phyloP scores from a whole-genome alignment of 2,113 vertebrate species.

The Lucifuga dentata region DNA sequence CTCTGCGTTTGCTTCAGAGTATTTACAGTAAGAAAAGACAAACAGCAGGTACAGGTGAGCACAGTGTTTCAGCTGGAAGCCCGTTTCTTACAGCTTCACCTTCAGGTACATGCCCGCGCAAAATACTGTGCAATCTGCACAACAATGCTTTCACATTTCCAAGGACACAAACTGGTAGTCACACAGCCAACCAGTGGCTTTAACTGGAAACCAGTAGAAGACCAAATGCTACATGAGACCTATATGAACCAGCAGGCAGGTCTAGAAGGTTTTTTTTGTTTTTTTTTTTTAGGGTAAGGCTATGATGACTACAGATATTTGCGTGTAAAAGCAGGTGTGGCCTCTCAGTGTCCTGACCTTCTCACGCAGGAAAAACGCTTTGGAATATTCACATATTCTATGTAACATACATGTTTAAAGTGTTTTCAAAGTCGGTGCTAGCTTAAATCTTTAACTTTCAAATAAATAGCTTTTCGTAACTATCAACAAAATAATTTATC shows the following conservation, averaged over 20 bases:
- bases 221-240: slow-evolving; percentile 64
- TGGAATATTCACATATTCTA: slow-evolving; percentile 36
- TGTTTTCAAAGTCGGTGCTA: slow-evolving; percentile 57
- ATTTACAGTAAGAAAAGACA: slow-evolving; percentile 62
- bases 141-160: slow-evolving; percentile 62
- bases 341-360: not conserved
- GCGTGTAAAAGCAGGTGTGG: slow-evolving; percentile 1
- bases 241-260: slow-evolving; percentile 69
- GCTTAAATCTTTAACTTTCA: slow-evolving; percentile 47
- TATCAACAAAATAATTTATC: slow-evolving; percentile 52
- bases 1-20: slow-evolving; percentile 34
- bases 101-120: slow-evolving; percentile 21
- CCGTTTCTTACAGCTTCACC: slow-evolving; percentile 62
- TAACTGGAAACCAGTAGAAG: slow-evolving; percentile 57
- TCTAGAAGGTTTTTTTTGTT: no score
- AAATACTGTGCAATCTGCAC: no score
- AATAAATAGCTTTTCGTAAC: slow-evolving; percentile 54
- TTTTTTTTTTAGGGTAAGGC: slow-evolving; percentile 47
- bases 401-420: slow-evolving; percentile 37
- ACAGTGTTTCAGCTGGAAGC: slow-evolving; percentile 73
- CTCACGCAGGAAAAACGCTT: slow-evolving; percentile 34
- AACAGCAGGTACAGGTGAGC: slow-evolving; percentile 57
- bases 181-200: slow-evolving; percentile 72
- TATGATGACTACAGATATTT: slow-evolving; percentile 25
- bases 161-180: slow-evolving; percentile 50